Percentiles rank a stretch among this genome's conserved stretches.
These are phyloP conservation scores for Sigmodon hispidus DNA, from an alignment of 2,113 vertebrate species.

Conservation along the genomic window DNA sequence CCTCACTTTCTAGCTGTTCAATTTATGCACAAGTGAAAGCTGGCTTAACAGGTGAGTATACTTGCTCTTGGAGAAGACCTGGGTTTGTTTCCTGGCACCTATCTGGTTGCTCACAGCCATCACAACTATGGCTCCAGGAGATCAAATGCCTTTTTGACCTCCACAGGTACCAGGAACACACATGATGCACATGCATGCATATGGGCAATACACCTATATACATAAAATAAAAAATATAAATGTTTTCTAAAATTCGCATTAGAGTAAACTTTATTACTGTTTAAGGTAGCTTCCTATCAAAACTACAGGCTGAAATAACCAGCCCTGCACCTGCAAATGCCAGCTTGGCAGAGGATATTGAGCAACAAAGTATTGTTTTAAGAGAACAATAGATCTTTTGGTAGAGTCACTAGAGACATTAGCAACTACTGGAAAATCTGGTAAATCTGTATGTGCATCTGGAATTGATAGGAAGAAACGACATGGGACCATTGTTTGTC, in stretches of 20 bases:
- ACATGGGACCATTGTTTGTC: slow-evolving; percentile 77
- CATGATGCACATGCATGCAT: not conserved
- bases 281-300: not conserved
- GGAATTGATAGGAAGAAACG: slow-evolving; percentile 81
- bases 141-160: not conserved
- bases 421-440: slow-evolving; percentile 78
- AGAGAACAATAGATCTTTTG: slow-evolving; percentile 75
- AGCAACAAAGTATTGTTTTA: slow-evolving; percentile 58
- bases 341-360: not conserved
- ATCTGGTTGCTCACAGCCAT: not conserved
- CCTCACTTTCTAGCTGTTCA: not conserved
- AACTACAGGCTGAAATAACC: not conserved
- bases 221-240: not conserved
- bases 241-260: not conserved
- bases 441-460: slow-evolving; percentile 76
- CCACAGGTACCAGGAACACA: not conserved
- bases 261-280: not conserved
- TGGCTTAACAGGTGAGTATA: not conserved
- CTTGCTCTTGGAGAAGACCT: not conserved
- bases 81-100: not conserved
- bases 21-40: slow-evolving; percentile 15
- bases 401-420: slow-evolving; percentile 65
- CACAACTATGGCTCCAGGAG: not conserved
- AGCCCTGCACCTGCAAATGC: slow-evolving; percentile 54
- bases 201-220: not conserved